phyloP scores from a whole-genome alignment of 2,888 invertebrate genomes.

The Eupsilia transversa region DNA sequence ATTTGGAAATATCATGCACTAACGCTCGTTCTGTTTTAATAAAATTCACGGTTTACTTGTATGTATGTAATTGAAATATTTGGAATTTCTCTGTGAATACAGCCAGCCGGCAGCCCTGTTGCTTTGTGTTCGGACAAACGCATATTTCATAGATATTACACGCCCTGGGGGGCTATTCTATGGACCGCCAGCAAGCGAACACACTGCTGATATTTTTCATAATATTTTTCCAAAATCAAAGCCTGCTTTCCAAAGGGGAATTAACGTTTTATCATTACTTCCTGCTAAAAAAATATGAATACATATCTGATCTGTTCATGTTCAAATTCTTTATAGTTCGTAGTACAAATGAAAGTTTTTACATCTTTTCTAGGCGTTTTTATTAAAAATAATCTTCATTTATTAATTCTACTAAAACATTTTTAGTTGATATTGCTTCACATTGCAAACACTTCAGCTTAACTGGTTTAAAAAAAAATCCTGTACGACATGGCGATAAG shows the following conservation, averaged over 20 bases:
- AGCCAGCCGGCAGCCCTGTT: slow-evolving; percentile 70
- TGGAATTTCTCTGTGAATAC: slow-evolving; percentile 74
- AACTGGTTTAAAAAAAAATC: not conserved
- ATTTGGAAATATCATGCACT: slow-evolving; percentile 54
- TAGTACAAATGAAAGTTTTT: not conserved
- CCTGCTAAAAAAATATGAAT: not conserved
- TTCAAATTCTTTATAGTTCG: not conserved
- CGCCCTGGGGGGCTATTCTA: slow-evolving; percentile 70
- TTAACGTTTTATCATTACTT: slow-evolving; percentile 33
- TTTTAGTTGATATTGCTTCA: not conserved
- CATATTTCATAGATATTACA: slow-evolving; percentile 80
- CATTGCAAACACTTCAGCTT: not conserved
- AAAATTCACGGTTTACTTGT: slow-evolving; percentile 70
- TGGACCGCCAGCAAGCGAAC: slow-evolving; percentile 58
- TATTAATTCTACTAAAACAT: no score
- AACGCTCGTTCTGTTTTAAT: slow-evolving; percentile 64
- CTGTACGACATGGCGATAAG: not conserved
- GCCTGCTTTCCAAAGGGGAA: slow-evolving; percentile 3
- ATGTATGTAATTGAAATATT: slow-evolving; percentile 81
- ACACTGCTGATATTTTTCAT: slow-evolving; percentile 62
- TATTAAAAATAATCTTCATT: not conserved
- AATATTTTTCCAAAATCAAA: slow-evolving; percentile 61
- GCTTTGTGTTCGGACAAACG: slow-evolving; percentile 79
- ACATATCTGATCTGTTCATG: not conserved
- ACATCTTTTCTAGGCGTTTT: not conserved